phyloP scores from a whole-genome alignment of 2,888 invertebrate genomes.

The Macrosoma leucophasiata region DNA sequence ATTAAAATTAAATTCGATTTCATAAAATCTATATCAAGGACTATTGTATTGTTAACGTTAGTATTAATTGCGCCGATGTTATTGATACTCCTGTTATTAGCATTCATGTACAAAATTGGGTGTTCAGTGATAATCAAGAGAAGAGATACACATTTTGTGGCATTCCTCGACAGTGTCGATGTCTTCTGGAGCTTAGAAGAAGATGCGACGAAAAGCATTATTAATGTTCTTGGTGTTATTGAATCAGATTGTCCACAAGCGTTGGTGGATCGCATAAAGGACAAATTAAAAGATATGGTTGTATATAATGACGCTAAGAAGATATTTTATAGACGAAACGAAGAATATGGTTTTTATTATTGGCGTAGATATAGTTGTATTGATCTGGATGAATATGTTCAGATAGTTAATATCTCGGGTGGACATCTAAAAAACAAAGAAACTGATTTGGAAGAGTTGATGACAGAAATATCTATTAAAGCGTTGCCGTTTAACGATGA shows the following conservation, averaged over 20 bases:
- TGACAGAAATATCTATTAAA: slow-evolving; percentile 51
- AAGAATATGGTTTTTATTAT: slow-evolving; percentile 68
- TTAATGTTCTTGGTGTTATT: slow-evolving; percentile 64
- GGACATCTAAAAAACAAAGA: slow-evolving; percentile 32
- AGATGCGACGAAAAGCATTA: slow-evolving; percentile 54
- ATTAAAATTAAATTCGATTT: slow-evolving; percentile 19
- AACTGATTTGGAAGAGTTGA: slow-evolving; percentile 44
- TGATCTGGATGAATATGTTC: slow-evolving; percentile 56
- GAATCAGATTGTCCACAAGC: slow-evolving; percentile 42
- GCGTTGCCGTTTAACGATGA: slow-evolving; percentile 59
- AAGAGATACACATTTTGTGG: slow-evolving; percentile 49
- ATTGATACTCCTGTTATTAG: slow-evolving; percentile 28
- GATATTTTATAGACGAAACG: slow-evolving; percentile 55
- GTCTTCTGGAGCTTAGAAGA: slow-evolving; percentile 72
- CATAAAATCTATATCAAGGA: slow-evolving; percentile 13
- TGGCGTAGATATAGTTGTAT: slow-evolving; percentile 54
- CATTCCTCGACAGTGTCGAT: slow-evolving; percentile 69
- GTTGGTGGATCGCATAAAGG: slow-evolving; percentile 35
- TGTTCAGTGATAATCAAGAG: slow-evolving; percentile 40
- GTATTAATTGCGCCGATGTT: slow-evolving; percentile 33
- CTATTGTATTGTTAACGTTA: slow-evolving; percentile 27
- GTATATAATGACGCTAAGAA: slow-evolving; percentile 39
- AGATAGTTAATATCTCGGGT: slow-evolving; percentile 47
- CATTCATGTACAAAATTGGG: slow-evolving; percentile 36
- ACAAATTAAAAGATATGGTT: slow-evolving; percentile 33